phyloP scores from a whole-genome alignment of 2,797 vertebrate species.

The Sebastes nivosus region DNA sequence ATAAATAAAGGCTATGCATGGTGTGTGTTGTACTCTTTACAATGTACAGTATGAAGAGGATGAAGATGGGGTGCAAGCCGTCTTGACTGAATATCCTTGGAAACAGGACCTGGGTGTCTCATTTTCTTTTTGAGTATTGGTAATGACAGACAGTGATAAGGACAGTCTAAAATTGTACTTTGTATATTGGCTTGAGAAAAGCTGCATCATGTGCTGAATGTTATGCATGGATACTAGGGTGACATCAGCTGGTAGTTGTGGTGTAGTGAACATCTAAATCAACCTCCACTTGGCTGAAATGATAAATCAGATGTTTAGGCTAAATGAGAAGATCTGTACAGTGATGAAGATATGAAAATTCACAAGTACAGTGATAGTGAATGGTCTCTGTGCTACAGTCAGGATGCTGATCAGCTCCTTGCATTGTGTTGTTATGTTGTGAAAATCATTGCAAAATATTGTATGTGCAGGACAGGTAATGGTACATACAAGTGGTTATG shows the following conservation, averaged over 20 bases:
- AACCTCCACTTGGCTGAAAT: background rate
- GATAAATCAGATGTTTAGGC: background rate
- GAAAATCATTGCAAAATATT: background rate
- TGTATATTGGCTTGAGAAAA: background rate
- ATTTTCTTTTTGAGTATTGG: background rate
- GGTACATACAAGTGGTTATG: background rate
- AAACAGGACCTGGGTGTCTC: background rate
- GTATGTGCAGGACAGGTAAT: too few relatives aligned
- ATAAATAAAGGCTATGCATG: background rate
- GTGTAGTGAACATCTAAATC: conserved; percentile 19
- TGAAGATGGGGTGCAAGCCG: background rate
- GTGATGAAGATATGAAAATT: too few relatives aligned
- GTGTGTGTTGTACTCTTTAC: background rate
- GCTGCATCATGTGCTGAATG: background rate
- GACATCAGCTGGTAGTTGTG: conserved; percentile 45
- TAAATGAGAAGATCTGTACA: background rate
- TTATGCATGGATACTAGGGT: background rate
- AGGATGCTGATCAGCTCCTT: background rate
- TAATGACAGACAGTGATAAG: background rate
- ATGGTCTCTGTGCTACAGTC: background rate
- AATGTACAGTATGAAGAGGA: background rate
- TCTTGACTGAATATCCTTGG: background rate
- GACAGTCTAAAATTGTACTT: background rate
- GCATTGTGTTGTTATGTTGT: background rate
- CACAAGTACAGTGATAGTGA: background rate